Evolutionary conservation across 2,113 vertebrate species (phyloP).

Genomic region (Malaclemys terrapin): DNA sequence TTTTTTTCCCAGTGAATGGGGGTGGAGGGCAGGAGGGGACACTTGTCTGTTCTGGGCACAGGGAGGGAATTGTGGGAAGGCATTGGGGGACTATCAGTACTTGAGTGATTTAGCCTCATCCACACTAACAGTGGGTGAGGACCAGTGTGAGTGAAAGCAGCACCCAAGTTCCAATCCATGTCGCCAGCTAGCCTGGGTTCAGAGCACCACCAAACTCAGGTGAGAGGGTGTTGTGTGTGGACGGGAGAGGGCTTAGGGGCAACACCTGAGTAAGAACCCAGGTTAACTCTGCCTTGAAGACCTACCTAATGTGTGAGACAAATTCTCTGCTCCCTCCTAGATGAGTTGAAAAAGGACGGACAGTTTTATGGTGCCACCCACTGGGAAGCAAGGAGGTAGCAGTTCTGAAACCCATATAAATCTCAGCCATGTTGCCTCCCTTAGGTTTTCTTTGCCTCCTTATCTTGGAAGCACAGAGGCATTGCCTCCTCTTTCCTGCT

Average conservation of each 20-base stretch:
- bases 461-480: no score
- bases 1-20: not conserved
- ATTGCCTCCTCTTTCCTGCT: no score
- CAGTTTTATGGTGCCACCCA: accelerated
- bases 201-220: accelerated
- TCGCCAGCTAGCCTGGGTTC: not conserved
- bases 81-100: not conserved
- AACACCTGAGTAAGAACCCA: not conserved
- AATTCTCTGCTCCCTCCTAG: accelerated
- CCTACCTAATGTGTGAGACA: not conserved
- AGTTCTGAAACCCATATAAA: not conserved
- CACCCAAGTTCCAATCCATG: no score
- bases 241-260: not conserved
- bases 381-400: accelerated
- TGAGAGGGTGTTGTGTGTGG: accelerated
- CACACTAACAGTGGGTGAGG: not conserved
- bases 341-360: not conserved
- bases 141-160: not conserved
- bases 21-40: no score
- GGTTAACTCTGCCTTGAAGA: accelerated
- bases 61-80: not conserved
- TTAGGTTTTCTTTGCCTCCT: not conserved
- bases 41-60: not conserved
- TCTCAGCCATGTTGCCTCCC: not conserved
- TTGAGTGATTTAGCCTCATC: not conserved